Conservation (phyloP, 2,797 vertebrate species). For the Tachyglossus aculeatus region DNA sequence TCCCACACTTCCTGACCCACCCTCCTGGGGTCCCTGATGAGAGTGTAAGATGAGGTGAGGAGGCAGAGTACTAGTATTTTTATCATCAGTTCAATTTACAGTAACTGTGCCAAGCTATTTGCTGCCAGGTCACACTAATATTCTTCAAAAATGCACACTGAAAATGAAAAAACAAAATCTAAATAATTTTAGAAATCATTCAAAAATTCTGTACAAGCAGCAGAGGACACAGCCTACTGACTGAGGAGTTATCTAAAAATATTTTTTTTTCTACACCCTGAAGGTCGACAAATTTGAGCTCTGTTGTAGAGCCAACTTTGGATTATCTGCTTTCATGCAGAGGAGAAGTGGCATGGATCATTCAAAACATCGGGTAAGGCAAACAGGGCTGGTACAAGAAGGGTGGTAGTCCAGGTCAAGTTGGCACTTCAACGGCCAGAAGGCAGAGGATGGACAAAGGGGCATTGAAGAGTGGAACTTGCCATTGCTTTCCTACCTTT, state of each 20-base stretch:
- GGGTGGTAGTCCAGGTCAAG: too few species aligned
- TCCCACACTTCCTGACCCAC: neutral
- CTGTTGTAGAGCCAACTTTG: too few species aligned
- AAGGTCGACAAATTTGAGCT: neutral
- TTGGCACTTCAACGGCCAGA: too few species aligned
- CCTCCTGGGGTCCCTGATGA: neutral
- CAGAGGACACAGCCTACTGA: neutral
- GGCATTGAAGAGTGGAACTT: too few species aligned
- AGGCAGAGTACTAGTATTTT: constrained; percentile 4
- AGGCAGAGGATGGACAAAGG: too few species aligned
- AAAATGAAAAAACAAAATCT: constrained; percentile 4
- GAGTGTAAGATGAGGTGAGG: too few species aligned
- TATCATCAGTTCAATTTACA: neutral
- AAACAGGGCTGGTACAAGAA: too few species aligned
- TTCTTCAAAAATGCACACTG: neutral
- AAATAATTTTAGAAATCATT: neutral
- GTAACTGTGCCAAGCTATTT: neutral
- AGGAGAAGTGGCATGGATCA: too few species aligned
- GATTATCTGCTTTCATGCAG: too few species aligned
- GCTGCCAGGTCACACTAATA: neutral
- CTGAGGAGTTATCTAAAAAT: neutral
- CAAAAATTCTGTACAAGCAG: neutral
- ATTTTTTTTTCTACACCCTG: neutral
- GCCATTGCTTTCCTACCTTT: too few species aligned
- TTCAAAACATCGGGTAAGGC: too few species aligned